Conservation (phyloP, 2,888 invertebrate genomes). For the Eupithecia pulchellata region DNA sequence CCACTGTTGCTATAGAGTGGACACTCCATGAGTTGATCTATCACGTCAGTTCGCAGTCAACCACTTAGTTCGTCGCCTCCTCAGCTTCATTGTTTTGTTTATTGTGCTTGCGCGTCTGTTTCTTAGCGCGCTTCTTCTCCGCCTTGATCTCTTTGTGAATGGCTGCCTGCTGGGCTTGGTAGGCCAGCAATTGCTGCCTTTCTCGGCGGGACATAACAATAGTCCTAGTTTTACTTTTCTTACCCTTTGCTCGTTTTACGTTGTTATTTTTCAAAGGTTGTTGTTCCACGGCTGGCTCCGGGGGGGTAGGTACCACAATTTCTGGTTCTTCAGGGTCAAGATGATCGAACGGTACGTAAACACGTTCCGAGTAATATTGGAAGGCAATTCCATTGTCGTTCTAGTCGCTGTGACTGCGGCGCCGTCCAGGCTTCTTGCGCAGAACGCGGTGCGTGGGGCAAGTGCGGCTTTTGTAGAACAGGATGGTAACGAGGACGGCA, state of each 20-base stretch:
- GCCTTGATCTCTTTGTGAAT: conserved; percentile 32
- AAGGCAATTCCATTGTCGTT: conserved; percentile 53
- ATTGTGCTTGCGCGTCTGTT: conserved; percentile 36
- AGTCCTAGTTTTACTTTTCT: conserved; percentile 38
- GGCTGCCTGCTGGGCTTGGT: conserved; percentile 24
- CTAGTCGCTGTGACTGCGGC: conserved; percentile 52
- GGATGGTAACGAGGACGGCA: conserved; percentile 89
- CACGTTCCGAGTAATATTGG: conserved; percentile 48
- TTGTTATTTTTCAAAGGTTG: conserved; percentile 26
- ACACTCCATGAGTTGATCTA: neutral
- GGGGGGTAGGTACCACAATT: neutral
- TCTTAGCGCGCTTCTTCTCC: conserved; percentile 31
- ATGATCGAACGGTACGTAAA: conserved; percentile 42
- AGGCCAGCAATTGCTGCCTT: conserved; percentile 30
- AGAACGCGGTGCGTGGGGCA: conserved; percentile 27
- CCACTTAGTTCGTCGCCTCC: conserved; percentile 18
- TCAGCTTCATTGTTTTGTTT: conserved; percentile 17
- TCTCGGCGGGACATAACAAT: conserved; percentile 42
- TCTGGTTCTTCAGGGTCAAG: conserved; percentile 22
- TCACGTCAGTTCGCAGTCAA: conserved; percentile 5
- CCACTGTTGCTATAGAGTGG: neutral
- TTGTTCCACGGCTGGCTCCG: conserved; percentile 18
- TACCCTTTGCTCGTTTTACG: conserved; percentile 34
- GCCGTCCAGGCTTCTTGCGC: conserved; percentile 37
- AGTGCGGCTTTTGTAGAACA: conserved; percentile 82